Conservation (phyloP, 2,888 invertebrate genomes). For the Caenorhabditis angaria region DNA sequence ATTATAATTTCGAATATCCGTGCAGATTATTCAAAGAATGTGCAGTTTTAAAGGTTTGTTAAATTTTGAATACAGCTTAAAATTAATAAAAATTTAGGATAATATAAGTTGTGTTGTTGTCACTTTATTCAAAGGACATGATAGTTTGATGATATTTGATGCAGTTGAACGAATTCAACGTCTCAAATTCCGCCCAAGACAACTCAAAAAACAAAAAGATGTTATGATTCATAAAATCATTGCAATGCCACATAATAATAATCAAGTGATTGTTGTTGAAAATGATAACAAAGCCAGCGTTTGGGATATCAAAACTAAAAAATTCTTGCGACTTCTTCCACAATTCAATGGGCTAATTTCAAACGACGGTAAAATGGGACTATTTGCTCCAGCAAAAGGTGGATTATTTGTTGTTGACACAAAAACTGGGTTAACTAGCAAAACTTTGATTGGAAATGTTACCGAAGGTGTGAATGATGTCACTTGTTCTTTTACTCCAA, state of each 20-base stretch:
- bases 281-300: slow-evolving; percentile 59
- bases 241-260: slow-evolving; percentile 52
- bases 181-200: slow-evolving; percentile 61
- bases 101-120: slow-evolving; percentile 33
- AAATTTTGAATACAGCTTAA: background rate
- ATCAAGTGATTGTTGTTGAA: slow-evolving; percentile 66
- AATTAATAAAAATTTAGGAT: slow-evolving; percentile 28
- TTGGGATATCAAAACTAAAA: slow-evolving; percentile 60
- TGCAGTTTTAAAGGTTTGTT: slow-evolving; percentile 51
- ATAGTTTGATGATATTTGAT: slow-evolving; percentile 59
- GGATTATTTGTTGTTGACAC: slow-evolving; percentile 89
- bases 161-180: slow-evolving; percentile 55
- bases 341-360: slow-evolving; percentile 61
- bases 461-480: slow-evolving; percentile 97
- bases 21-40: slow-evolving; percentile 64
- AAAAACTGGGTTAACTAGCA: slow-evolving; percentile 86
- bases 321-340: slow-evolving; percentile 53
- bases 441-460: slow-evolving; percentile 85
- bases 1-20: slow-evolving; percentile 63
- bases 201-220: slow-evolving; percentile 62
- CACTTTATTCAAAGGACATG: slow-evolving; percentile 58
- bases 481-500: slow-evolving; percentile 90
- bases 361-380: slow-evolving; percentile 82
- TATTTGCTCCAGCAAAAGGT: slow-evolving; percentile 89
- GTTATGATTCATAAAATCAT: slow-evolving; percentile 59